These are phyloP conservation scores for Remorina albescens DNA, from an alignment of 2,797 vertebrate genomes.

Conservation along the genomic window DNA sequence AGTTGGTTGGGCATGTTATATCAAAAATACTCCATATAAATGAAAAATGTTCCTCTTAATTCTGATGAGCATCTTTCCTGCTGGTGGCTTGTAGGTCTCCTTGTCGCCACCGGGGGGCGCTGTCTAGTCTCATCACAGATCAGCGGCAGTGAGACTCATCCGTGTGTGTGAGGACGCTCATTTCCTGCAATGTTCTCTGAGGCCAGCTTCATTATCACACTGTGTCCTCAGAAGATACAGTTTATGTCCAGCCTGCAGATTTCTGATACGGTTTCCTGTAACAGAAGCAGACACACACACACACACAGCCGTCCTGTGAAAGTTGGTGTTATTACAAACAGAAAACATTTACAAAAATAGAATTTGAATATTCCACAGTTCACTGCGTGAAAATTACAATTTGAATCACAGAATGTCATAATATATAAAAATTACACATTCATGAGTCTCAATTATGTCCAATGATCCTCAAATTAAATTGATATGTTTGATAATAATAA, in stretches of 20 bases:
- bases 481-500: slow-evolving; percentile 1
- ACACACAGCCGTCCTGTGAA: not conserved
- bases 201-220: slow-evolving; percentile 41
- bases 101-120: slow-evolving; percentile 27
- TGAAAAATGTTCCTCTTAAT: not conserved
- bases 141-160: slow-evolving; percentile 29
- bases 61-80: not conserved
- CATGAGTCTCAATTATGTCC: not conserved
- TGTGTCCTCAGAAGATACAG: slow-evolving; percentile 38
- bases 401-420: too few relatives aligned
- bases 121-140: not conserved
- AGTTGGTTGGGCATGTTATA: too few relatives aligned
- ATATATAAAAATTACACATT: not conserved
- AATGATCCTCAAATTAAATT: not conserved
- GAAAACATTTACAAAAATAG: not conserved
- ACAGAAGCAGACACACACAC: slow-evolving; percentile 24
- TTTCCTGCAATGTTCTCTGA: slow-evolving; percentile 51
- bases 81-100: not conserved
- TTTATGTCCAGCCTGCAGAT: slow-evolving; percentile 51
- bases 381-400: too few relatives aligned
- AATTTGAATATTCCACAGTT: too few relatives aligned
- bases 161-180: slow-evolving; percentile 51
- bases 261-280: slow-evolving; percentile 25
- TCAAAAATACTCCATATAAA: not conserved
- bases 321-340: not conserved